Base-by-base conservation (phyloP, 2,797 vertebrate species). In the Hemitrygon akajei region DNA sequence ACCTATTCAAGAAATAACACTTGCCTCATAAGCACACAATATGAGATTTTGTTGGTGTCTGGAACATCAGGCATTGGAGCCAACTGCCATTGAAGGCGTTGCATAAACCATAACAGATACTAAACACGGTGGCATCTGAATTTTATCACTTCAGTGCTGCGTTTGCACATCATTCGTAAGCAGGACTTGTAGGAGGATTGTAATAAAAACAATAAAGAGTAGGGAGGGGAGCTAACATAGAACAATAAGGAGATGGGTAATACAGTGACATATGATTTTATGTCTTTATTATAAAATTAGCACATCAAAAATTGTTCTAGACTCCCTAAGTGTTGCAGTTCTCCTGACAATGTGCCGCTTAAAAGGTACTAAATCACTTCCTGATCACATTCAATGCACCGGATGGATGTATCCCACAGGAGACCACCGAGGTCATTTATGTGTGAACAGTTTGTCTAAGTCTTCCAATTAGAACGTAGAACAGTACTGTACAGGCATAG, bases 251-350 rank as follows among this genome's bases (percentile, higher is more conserved):
- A 47, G 37, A 66, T 14, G 25, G 25, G 66, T 9, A 91, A 20
- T 1, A 12, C n/a, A 73, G 71, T 91, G 63, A 92, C 89, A 71
- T 18, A 12, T 75, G 69, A 73, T 40, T 30, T 92, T 56, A 30
- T 34, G n/a, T 89, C 58, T 56, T 93, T 93, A 40, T 71, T 40
- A 56, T 93, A 93, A 93, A 93, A 93, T 93, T 76, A 93, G 27
- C 40, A 27, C 73, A 93, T 75, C 16, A 7, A 40, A 58, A 93
- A 76, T 93, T 47, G 47, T 76, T 75, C 75, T 73, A 73, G 69
- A 12, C 71, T 16, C 40, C 14, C 69, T 4, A 56, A 47, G 11
- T 76, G 10, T 25, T 27, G 25, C 27, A 56, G 40, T 14, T 2
- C 7, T 22, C 91, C 18, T 30, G n/a, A 76, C 7, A 7, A 92